Evolutionary conservation across 2,888 invertebrate species (phyloP).

Genomic region (Diaprepes abbreviatus): DNA sequence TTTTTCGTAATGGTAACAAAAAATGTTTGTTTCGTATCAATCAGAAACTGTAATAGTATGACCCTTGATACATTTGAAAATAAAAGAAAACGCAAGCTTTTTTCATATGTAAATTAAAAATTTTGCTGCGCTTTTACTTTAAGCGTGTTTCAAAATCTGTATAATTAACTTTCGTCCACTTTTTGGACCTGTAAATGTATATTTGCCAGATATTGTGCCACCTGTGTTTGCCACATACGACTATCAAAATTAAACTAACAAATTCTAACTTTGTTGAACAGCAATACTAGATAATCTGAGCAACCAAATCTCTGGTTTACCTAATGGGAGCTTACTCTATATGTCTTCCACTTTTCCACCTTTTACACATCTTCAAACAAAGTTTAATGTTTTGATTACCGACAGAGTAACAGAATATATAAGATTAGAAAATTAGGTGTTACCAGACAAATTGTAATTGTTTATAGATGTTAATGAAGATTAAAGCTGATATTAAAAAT

Average conservation of each 20-base stretch:
- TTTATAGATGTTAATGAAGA: too few relatives aligned
- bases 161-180: background rate
- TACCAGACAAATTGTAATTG: background rate
- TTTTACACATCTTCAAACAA: background rate
- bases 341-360: background rate
- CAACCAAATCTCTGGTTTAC: conserved; percentile 1
- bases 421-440: background rate
- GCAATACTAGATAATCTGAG: conserved; percentile 11
- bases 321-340: background rate
- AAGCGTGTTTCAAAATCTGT: background rate
- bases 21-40: too few relatives aligned
- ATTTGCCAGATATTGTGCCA: conserved; percentile 4
- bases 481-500: too few relatives aligned
- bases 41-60: too few relatives aligned
- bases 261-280: conserved; percentile 7
- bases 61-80: too few relatives aligned
- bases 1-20: too few relatives aligned
- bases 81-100: too few relatives aligned
- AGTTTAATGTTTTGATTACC: background rate
- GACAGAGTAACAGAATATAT: background rate
- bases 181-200: background rate
- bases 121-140: background rate
- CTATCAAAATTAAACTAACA: background rate
- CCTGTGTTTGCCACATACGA: conserved; percentile 3
- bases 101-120: too few relatives aligned